These are phyloP conservation scores for Microplitis demolitor DNA, from an alignment of 1,140 invertebrate species.

Conservation along the genomic window DNA sequence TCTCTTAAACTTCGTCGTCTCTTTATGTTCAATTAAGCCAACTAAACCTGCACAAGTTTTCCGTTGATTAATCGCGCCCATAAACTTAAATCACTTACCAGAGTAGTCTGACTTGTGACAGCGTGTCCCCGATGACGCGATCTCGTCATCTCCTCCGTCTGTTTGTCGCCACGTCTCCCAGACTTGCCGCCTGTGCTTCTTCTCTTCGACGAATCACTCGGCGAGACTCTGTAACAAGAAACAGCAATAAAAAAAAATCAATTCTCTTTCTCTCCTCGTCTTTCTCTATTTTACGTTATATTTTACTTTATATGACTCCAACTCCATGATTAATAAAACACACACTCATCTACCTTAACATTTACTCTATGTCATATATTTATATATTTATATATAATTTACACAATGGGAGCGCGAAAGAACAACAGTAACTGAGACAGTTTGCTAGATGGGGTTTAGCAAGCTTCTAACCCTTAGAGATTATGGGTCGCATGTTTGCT, in stretches of 20 bases:
- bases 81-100: slow-evolving; percentile 64
- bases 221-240: slow-evolving; percentile 66
- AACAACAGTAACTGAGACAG: background rate
- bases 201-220: slow-evolving; percentile 67
- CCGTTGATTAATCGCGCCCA: background rate
- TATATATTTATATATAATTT: background rate
- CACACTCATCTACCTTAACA: no score
- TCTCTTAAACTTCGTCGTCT: background rate
- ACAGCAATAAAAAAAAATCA: background rate
- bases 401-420: background rate
- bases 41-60: background rate
- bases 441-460: background rate
- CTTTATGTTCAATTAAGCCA: background rate
- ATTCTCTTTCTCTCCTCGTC: background rate
- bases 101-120: slow-evolving; percentile 71
- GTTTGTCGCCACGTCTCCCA: slow-evolving; percentile 54
- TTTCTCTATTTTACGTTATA: no score
- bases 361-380: background rate
- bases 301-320: background rate
- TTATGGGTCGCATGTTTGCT: background rate
- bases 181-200: slow-evolving; percentile 53
- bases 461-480: background rate
- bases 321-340: no score
- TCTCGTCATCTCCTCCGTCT: slow-evolving; percentile 47
- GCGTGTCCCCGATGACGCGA: slow-evolving; percentile 50